Percentiles rank a stretch among this genome's conserved stretches.
Evolutionary conservation across 2,113 vertebrate genomes (phyloP).

Genomic region (Macquaria ambigua): DNA sequence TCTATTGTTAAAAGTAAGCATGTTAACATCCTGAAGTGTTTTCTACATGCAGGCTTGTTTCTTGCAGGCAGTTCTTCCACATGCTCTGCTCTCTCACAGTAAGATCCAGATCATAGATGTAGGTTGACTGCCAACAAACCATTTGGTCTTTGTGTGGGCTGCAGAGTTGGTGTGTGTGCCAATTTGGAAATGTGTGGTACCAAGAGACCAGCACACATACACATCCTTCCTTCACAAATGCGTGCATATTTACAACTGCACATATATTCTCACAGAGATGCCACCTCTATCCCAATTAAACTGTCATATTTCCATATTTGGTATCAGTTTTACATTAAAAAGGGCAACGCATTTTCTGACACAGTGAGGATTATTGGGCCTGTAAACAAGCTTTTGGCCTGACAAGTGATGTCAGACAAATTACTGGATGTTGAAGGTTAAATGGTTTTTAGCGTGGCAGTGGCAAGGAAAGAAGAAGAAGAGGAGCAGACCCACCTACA

Average conservation of each 20-base stretch:
- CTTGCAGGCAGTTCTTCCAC: not conserved
- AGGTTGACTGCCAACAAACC: slow-evolving; percentile 66
- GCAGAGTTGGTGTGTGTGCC: slow-evolving; percentile 11
- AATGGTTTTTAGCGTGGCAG: not conserved
- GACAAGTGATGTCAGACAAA: not conserved
- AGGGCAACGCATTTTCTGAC: not conserved
- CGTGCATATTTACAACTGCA: not conserved
- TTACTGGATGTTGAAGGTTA: not conserved
- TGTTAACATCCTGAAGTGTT: not conserved
- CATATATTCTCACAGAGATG: not conserved
- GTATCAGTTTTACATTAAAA: not conserved
- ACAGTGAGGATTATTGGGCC: not conserved
- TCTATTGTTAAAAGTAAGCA: not conserved
- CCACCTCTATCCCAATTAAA: not conserved
- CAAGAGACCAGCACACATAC: slow-evolving; percentile 9
- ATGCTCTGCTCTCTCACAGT: not conserved
- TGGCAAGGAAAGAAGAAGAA: no score
- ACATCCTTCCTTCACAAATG: not conserved
- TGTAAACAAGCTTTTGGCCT: not conserved
- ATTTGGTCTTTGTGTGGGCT: slow-evolving; percentile 67
- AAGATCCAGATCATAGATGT: slow-evolving; percentile 51
- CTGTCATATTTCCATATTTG: not conserved
- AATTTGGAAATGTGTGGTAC: slow-evolving; percentile 16
- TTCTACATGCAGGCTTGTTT: not conserved
- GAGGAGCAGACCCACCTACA: no score